These are phyloP conservation scores for Rhombomys opimus DNA, from an alignment of 2,113 vertebrate species.

Conservation along the genomic window DNA sequence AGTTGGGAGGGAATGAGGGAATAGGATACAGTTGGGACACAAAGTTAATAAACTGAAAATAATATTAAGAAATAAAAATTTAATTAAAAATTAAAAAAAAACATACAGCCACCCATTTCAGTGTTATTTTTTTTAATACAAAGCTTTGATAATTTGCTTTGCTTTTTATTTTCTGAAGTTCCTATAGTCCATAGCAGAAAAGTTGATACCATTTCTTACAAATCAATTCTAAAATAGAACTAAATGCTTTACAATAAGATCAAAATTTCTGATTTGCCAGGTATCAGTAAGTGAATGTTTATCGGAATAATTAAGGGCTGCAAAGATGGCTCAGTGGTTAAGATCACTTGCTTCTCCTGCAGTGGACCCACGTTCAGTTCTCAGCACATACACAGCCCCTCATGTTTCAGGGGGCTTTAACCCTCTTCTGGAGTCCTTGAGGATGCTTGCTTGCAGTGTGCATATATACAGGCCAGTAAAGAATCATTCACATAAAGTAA, in stretches of 20 bases:
- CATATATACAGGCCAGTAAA: not conserved
- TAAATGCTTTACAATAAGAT: not conserved
- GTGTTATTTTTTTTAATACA: slow-evolving; percentile 36
- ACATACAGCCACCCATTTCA: slow-evolving; percentile 32
- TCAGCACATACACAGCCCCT: not conserved
- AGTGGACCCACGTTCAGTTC: not conserved
- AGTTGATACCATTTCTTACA: not conserved
- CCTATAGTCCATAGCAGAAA: not conserved
- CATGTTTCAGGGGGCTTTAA: not conserved
- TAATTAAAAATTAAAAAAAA: not conserved
- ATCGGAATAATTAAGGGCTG: not conserved
- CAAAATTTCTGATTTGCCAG: not conserved
- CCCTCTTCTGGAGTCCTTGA: not conserved
- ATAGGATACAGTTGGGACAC: too few species aligned
- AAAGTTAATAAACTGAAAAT: too few species aligned
- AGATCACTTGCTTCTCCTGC: not conserved
- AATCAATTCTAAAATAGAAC: slow-evolving; percentile 26
- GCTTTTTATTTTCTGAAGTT: slow-evolving; percentile 1
- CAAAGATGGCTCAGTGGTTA: not conserved
- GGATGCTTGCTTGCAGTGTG: not conserved
- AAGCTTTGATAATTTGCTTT: not conserved
- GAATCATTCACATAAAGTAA: not conserved
- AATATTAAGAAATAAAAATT: too few species aligned
- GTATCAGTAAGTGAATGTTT: not conserved
- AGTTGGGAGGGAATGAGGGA: too few species aligned